Base-by-base conservation (phyloP, 30 jellyfish, hydroid and myxozoan species). In the Cassiopea xamachana region DNA sequence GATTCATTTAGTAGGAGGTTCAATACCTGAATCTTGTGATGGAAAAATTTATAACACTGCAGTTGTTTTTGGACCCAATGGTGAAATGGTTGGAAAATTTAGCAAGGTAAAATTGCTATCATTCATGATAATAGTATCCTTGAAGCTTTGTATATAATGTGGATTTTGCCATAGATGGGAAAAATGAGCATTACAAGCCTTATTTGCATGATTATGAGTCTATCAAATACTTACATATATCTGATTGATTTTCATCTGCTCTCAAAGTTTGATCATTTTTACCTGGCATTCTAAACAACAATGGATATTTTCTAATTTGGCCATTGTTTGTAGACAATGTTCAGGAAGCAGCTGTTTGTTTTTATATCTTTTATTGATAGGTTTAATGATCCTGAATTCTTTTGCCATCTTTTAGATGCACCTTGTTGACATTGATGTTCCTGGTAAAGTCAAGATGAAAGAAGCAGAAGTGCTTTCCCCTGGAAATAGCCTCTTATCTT, bases 391-490 rank as follows among this genome's bases (percentile, higher is more conserved):
- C 64, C 64, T 2, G 64, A 51, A 51, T 51, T 51, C 64, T 9
- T 51, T 2, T 2, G 9, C 64, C 64, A 2, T 51, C 8, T 90
- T 73, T 46, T 50, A 94, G 98, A 87, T 94, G 45, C 98, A 94
- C 80, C 88, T 89, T 49, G 90, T 86, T 84, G 98, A 94, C 69
- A 72, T 94, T 61, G 96, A 90, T 77, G 80, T 94, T 1, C 97
- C 97, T 1, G 98, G 97, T 1, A 96, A 87, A 50, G 75, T 90
- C 49, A 86, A 80, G 48, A 82, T 94, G 60, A 89, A 68, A 12
- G 98, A 94, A 90, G 89, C 98, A 5, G 84, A 61, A 2, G 92
- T 89, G 45, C 84, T 94, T 6, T 16, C 91, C 1, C 98, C 98
- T 48, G 98, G 98, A 48, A 80, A 77, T 81, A 47, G 73, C 9